A percentile compares a stretch with the other conserved stretches of the same genome.
Conservation (phyloP, 2,888 invertebrate genomes). For the Rhimphoctona megacephalus region DNA sequence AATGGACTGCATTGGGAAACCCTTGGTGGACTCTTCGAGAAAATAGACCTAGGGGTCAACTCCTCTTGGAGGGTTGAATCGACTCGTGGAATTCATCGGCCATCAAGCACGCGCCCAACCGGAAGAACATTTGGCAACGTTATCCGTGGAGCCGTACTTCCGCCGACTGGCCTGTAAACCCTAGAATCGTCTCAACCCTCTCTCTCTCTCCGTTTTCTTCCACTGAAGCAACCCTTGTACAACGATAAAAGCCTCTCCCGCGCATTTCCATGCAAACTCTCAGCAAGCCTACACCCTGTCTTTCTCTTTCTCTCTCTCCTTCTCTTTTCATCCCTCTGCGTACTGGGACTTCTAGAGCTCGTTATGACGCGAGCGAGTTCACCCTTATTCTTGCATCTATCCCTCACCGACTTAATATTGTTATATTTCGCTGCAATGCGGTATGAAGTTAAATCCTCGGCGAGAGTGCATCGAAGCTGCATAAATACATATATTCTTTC, state of each 20-base stretch:
- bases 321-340: slow-evolving; percentile 7
- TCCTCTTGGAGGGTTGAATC: slow-evolving; percentile 25
- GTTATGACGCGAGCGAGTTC: slow-evolving; percentile 56
- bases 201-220: slow-evolving; percentile 1
- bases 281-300: slow-evolving; percentile 19
- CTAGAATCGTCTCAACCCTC: slow-evolving; percentile 52
- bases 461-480: slow-evolving; percentile 42
- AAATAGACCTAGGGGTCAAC: slow-evolving; percentile 32
- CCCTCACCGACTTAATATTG: slow-evolving; percentile 67
- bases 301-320: slow-evolving; percentile 25
- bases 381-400: slow-evolving; percentile 33
- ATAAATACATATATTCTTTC: slow-evolving; percentile 46
- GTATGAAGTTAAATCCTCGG: slow-evolving; percentile 49
- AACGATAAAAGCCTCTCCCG: slow-evolving; percentile 45
- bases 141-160: slow-evolving; percentile 65
- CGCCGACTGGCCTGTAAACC: slow-evolving; percentile 52
- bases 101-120: slow-evolving; percentile 70
- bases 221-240: slow-evolving; percentile 37
- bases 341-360: slow-evolving; percentile 45
- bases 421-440: slow-evolving; percentile 74
- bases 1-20: slow-evolving; percentile 11
- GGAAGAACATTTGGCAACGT: slow-evolving; percentile 69
- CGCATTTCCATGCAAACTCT: slow-evolving; percentile 42
- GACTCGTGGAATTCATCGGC: slow-evolving; percentile 61
- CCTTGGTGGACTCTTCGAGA: slow-evolving; percentile 8